Evolutionary conservation across 2,888 invertebrate species (phyloP), one percentile per base, ranked within the genome.

Genomic region (Lochmaea capreae): DNA sequence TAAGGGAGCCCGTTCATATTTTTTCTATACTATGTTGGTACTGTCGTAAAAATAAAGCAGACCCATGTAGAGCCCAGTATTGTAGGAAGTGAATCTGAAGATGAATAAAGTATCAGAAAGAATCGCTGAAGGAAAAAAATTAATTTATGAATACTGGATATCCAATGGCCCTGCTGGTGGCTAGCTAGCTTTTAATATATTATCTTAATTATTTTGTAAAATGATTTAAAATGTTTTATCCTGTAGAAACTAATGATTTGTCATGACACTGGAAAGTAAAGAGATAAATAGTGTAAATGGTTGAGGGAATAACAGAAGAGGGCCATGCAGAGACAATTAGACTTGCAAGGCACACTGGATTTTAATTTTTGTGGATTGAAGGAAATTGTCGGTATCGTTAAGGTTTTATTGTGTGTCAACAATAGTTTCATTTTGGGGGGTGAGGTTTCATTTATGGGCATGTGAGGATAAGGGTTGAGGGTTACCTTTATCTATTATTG

Each of bases 381-480:
- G 71, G 65, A 71, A 71, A 71, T 63, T 71, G 71, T 71, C 61
- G 58, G 65, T 54, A 71, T 71, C 71, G 58, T 71, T 71, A 71
- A 71, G 71, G 58, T 65, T 71, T 71, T 71, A 71, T 71, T 71
- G 71, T 71, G 46, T 71, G 71, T 71, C 71, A 71, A 71, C 71
- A 71, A 71, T 65, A 18, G 71, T 71, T 52, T 33, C 18, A 49
- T 61, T 62, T 14, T 49, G 52, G 59, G 33, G 67, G 46, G 68
- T 68, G 62, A 62, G 61, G n/a, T 39, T 59, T 63, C n/a, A 63
- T 63, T 68, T 61, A 61, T 18, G 16, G 62, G 70, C 57, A 63
- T 70, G 39, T 57, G 9, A 43, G 65, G 22, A 58, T 71, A 65
- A 65, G 71, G 70, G 70, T 70, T 67, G 46, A 43, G 39, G 42